A percentile compares a stretch with the other conserved stretches of the same genome.
Evolutionary conservation across 2,797 vertebrate genomes (phyloP).

Genomic region (Austrolebias charrua): DNA sequence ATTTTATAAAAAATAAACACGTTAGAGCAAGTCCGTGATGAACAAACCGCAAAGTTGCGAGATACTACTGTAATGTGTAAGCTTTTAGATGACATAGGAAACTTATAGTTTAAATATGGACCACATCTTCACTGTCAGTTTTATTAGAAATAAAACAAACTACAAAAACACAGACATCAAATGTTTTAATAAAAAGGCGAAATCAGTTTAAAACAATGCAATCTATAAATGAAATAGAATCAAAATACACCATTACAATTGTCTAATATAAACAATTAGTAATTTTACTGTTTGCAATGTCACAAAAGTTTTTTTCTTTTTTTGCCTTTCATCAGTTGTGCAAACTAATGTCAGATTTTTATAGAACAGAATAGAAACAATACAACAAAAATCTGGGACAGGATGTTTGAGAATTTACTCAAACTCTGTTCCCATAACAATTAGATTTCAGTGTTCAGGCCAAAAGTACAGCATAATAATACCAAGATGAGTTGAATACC

Average conservation of each 20-base stretch:
- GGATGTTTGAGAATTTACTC: not conserved
- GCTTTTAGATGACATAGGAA: not conserved
- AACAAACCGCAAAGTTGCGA: no score
- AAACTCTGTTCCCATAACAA: no score
- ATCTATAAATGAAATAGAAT: no score
- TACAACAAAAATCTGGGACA: not conserved
- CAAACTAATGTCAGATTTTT: not conserved
- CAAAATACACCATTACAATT: no score
- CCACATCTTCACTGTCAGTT: not conserved
- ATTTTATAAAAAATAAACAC: no score
- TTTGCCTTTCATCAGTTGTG: not conserved
- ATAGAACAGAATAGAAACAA: not conserved
- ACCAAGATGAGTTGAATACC: slow-evolving; percentile 8
- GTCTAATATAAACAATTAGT: no score
- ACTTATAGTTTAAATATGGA: not conserved
- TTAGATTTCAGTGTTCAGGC: not conserved
- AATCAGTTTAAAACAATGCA: no score
- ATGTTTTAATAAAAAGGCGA: no score
- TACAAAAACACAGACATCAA: not conserved
- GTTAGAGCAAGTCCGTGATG: no score
- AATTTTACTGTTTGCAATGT: no score
- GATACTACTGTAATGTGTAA: no score
- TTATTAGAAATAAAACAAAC: slow-evolving; percentile 3
- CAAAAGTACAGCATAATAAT: not conserved
- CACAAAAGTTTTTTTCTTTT: not conserved